Evolutionary conservation across 64 coral and sea anemone genomes (phyloP).

Genomic region (Pocillopora verrucosa): DNA sequence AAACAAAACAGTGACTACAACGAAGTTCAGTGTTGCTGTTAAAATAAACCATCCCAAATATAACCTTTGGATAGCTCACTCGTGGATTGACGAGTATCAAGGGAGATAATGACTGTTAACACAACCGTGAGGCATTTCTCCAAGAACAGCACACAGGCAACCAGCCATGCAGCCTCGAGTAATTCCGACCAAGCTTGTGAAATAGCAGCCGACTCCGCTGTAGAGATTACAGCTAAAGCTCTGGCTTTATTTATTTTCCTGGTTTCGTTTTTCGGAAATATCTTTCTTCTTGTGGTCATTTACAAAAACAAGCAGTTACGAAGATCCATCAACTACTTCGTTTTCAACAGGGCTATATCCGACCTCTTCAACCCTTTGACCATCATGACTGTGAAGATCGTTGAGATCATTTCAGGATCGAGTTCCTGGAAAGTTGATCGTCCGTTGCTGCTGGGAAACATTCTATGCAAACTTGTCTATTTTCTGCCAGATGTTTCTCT

Average conservation of each 20-base stretch:
- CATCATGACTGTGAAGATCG: not conserved
- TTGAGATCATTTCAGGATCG: not conserved
- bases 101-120: too few relatives aligned
- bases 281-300: slow-evolving; percentile 13
- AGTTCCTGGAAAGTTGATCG: not conserved
- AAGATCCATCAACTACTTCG: slow-evolving; percentile 35
- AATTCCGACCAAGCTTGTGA: not conserved
- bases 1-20: too few relatives aligned
- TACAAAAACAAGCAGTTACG: slow-evolving; percentile 22
- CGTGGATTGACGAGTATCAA: too few relatives aligned
- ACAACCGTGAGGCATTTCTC: too few relatives aligned
- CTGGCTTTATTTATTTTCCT: not conserved
- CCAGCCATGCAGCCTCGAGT: too few relatives aligned
- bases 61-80: too few relatives aligned
- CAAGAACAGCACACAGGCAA: too few relatives aligned
- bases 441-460: not conserved
- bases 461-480: slow-evolving; percentile 35
- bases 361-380: slow-evolving; percentile 34
- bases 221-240: not conserved
- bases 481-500: slow-evolving; percentile 34
- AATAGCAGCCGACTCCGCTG: not conserved
- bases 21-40: too few relatives aligned
- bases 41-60: too few relatives aligned
- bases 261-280: slow-evolving; percentile 23
- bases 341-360: slow-evolving; percentile 44